Conservation (phyloP, 2,888 invertebrate species). For the Erebia ligea region DNA sequence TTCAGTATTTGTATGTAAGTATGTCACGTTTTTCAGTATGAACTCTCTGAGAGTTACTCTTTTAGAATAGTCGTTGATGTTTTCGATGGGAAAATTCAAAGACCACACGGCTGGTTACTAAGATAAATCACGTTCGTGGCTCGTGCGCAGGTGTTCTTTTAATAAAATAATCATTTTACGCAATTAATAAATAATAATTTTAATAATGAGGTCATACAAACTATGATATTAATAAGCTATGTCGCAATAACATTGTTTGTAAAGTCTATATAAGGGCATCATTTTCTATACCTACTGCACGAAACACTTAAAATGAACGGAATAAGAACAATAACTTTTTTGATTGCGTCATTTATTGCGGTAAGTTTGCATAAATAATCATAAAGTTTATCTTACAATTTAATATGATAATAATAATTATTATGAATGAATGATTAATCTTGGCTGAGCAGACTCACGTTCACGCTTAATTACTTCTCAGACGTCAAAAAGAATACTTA, state of each 20-base stretch:
- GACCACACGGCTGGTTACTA: too few species aligned
- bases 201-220: slow-evolving; percentile 2
- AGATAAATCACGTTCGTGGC: slow-evolving; percentile 2
- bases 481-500: too few species aligned
- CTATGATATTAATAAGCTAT: not conserved
- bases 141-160: slow-evolving; percentile 1
- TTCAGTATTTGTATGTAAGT: too few species aligned
- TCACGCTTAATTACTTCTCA: too few species aligned
- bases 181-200: not conserved
- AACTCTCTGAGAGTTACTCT: too few species aligned
- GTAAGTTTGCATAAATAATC: slow-evolving; percentile 5
- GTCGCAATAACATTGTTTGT: slow-evolving; percentile 6
- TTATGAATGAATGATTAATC: too few species aligned
- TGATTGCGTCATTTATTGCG: not conserved
- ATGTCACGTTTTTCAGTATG: too few species aligned
- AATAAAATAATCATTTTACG: not conserved
- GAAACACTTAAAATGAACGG: slow-evolving; percentile 16
- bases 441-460: too few species aligned
- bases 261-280: slow-evolving; percentile 21
- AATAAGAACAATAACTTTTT: not conserved
- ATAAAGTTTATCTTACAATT: not conserved
- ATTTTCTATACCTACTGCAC: not conserved
- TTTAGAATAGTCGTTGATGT: too few species aligned
- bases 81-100: too few species aligned
- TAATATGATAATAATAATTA: too few species aligned